These are phyloP conservation scores for Marasmarcha lunaedactyla DNA, from an alignment of 2,888 invertebrate species.

Conservation along the genomic window DNA sequence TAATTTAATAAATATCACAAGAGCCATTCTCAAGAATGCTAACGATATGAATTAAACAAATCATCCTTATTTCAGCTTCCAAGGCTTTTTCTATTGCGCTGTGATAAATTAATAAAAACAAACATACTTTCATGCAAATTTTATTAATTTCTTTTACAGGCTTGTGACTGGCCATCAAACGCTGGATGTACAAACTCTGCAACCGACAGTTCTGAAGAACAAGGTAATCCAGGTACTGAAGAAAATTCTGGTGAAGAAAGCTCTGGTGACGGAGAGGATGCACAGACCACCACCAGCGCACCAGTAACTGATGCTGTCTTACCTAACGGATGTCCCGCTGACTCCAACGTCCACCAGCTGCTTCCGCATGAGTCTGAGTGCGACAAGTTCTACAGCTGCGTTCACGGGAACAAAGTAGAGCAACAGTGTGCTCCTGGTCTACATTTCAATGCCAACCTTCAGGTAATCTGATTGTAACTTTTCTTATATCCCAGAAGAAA, in stretches of 20 bases:
- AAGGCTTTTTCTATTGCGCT: no score
- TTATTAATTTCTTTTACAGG: conserved; percentile 5
- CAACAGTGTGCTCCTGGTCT: conserved; percentile 18
- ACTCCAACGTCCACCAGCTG: conserved; percentile 19
- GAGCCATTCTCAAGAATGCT: no score
- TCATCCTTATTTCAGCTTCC: no score
- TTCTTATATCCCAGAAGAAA: no score
- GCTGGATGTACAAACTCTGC: conserved; percentile 1
- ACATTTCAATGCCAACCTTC: conserved; percentile 21
- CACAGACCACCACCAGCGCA: not conserved
- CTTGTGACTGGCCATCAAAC: conserved; percentile 13
- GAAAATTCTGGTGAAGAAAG: conserved; percentile 1
- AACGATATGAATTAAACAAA: no score
- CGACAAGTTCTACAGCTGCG: conserved; percentile 28
- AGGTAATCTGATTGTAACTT: no score
- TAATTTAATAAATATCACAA: no score
- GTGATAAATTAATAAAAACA: no score
- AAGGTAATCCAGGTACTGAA: not conserved
- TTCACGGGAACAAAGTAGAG: conserved; percentile 21
- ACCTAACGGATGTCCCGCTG: conserved; percentile 23
- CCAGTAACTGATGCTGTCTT: conserved; percentile 6
- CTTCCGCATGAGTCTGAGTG: conserved; percentile 26
- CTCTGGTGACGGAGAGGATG: not conserved
- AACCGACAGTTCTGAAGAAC: not conserved
- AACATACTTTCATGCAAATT: no score